Percentiles rank a stretch among this genome's conserved stretches.
These are phyloP conservation scores for Ctenopoma multispine DNA, from an alignment of 2,797 vertebrate species.

Conservation along the genomic window DNA sequence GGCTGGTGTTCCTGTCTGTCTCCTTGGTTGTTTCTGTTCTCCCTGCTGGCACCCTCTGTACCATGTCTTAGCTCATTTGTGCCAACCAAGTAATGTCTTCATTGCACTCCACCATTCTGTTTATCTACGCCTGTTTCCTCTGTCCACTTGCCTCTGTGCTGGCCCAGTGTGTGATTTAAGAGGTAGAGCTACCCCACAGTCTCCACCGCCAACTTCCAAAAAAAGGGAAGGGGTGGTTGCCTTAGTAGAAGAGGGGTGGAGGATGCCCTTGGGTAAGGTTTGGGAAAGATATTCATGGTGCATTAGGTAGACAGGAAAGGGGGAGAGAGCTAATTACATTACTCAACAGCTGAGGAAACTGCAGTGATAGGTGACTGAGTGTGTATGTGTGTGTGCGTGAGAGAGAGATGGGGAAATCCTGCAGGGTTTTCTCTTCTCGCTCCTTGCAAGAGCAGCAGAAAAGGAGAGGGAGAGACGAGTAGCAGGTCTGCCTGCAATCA, in stretches of 20 bases:
- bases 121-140: slow-evolving; percentile 14
- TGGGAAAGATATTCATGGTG: slow-evolving; percentile 33
- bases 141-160: slow-evolving; percentile 4
- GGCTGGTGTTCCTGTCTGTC: slow-evolving; percentile 42
- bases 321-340: slow-evolving; percentile 58
- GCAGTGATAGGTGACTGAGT: slow-evolving; percentile 51
- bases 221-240: background rate
- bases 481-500: slow-evolving; percentile 52
- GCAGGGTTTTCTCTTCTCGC: slow-evolving; percentile 65
- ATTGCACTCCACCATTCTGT: slow-evolving; percentile 43
- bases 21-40: slow-evolving; percentile 42
- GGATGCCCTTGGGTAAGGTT: slow-evolving; percentile 40
- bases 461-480: slow-evolving; percentile 44
- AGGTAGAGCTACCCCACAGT: too few species aligned
- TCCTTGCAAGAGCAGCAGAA: slow-evolving; percentile 66
- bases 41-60: slow-evolving; percentile 36
- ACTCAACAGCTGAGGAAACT: slow-evolving; percentile 70
- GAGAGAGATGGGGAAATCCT: slow-evolving; percentile 58
- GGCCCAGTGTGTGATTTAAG: slow-evolving; percentile 26
- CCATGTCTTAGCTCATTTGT: slow-evolving; percentile 40
- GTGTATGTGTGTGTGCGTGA: slow-evolving; percentile 12
- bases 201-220: too few species aligned
- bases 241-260: slow-evolving; percentile 7
- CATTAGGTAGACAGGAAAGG: slow-evolving; percentile 37
- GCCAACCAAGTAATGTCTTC: slow-evolving; percentile 58